A percentile compares a stretch with the other conserved stretches of the same genome.
These are phyloP conservation scores for Varanus komodoensis DNA, from an alignment of 2,113 vertebrate species.

Conservation along the genomic window DNA sequence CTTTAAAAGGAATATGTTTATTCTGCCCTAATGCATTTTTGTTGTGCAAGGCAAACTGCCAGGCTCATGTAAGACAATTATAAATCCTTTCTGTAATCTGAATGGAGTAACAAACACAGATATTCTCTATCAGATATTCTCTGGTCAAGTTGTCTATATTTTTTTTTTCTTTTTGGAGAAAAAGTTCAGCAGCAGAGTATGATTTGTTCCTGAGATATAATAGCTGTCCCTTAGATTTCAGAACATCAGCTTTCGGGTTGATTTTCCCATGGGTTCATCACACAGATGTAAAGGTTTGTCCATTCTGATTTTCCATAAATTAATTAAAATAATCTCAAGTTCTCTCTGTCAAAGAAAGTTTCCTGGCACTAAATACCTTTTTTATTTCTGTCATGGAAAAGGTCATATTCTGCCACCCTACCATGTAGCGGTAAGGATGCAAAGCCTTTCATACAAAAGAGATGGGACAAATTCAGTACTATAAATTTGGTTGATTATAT, in stretches of 20 bases:
- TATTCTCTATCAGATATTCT: not conserved
- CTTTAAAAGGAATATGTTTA: slow-evolving; percentile 32
- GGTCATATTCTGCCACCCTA: too few relatives aligned
- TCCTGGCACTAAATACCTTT: not conserved
- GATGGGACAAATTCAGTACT: too few relatives aligned
- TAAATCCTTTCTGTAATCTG: not conserved
- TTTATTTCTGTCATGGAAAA: not conserved
- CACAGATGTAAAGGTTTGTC: not conserved
- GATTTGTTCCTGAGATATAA: not conserved
- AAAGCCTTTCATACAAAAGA: too few relatives aligned
- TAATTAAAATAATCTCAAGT: too few relatives aligned
- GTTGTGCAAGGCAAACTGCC: not conserved
- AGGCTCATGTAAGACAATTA: not conserved
- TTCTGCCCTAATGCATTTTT: slow-evolving; percentile 40
- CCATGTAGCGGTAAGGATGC: too few relatives aligned
- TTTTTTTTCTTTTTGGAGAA: not conserved
- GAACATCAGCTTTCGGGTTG: not conserved
- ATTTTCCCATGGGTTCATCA: not conserved
- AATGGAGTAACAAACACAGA: not conserved
- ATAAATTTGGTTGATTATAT: too few relatives aligned
- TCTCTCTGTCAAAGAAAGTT: not conserved
- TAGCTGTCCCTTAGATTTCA: not conserved
- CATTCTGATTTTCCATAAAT: too few relatives aligned
- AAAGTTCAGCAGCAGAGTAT: not conserved
- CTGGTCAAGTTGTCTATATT: not conserved